These are phyloP conservation scores for Cistogaster globosa DNA, from an alignment of 2,888 invertebrate genomes.

Conservation along the genomic window DNA sequence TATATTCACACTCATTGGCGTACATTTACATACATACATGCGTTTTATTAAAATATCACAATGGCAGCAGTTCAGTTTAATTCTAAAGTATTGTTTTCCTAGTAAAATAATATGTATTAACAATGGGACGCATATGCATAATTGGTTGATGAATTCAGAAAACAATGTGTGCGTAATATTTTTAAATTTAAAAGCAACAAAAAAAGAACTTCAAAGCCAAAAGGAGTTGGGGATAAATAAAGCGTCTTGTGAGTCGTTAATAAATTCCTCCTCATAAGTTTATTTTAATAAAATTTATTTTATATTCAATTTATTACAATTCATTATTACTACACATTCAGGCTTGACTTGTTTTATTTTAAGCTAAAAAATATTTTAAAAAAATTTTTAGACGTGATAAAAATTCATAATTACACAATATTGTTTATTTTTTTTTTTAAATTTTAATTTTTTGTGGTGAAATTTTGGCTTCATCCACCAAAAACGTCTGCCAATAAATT, in stretches of 20 bases:
- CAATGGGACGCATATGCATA: slow-evolving; percentile 7
- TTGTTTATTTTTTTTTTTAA: slow-evolving; percentile 17
- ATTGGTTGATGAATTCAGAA: not conserved
- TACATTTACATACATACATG: slow-evolving; percentile 7
- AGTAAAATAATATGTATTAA: slow-evolving; percentile 39
- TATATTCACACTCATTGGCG: not conserved
- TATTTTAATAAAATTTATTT: not conserved
- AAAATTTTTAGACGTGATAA: slow-evolving; percentile 42
- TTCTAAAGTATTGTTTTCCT: slow-evolving; percentile 27
- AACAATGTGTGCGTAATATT: slow-evolving; percentile 35
- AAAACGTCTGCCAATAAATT: slow-evolving; percentile 67
- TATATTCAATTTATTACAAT: slow-evolving; percentile 32
- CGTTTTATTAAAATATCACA: slow-evolving; percentile 1
- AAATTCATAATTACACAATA: slow-evolving; percentile 54
- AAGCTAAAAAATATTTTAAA: slow-evolving; percentile 11
- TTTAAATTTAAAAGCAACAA: slow-evolving; percentile 14
- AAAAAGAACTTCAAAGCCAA: slow-evolving; percentile 25
- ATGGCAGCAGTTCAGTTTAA: slow-evolving; percentile 38
- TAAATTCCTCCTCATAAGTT: slow-evolving; percentile 48
- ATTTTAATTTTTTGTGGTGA: slow-evolving; percentile 56
- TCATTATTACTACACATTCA: slow-evolving; percentile 28
- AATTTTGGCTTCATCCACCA: slow-evolving; percentile 68
- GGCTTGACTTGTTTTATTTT: slow-evolving; percentile 17
- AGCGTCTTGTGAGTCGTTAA: not conserved
- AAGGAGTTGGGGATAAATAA: slow-evolving; percentile 33